These are phyloP conservation scores for Sprattus sprattus DNA, from an alignment of 2,113 vertebrate genomes.

Conservation along the genomic window DNA sequence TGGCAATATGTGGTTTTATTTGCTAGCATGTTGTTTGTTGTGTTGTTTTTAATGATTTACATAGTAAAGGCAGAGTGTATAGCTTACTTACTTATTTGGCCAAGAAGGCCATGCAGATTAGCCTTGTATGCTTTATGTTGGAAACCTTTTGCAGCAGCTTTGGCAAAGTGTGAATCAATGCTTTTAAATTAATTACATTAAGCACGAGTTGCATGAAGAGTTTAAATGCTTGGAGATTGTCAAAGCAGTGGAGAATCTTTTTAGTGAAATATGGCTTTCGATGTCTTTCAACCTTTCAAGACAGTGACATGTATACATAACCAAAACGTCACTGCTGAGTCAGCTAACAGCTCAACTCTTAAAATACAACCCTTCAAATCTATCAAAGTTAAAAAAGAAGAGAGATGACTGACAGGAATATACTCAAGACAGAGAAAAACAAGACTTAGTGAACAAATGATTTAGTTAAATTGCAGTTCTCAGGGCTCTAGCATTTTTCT, in stretches of 20 bases:
- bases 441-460: background rate
- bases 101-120: background rate
- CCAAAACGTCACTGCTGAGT: background rate
- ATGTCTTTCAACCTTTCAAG: background rate
- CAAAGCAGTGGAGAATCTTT: background rate
- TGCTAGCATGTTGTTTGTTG: background rate
- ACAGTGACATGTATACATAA: background rate
- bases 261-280: background rate
- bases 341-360: background rate
- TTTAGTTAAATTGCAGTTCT: background rate
- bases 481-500: background rate
- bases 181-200: background rate
- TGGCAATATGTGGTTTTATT: background rate
- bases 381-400: background rate
- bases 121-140: background rate
- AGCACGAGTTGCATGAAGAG: background rate
- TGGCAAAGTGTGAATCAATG: background rate
- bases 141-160: background rate
- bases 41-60: constrained; percentile 2
- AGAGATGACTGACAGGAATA: background rate
- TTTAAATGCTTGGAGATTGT: background rate
- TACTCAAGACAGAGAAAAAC: background rate
- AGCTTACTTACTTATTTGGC: background rate
- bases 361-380: background rate
- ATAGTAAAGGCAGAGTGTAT: background rate